Percentiles rank a stretch among this genome's conserved stretches.
These are phyloP conservation scores for Carterocephalus palaemon DNA, from an alignment of 2,888 invertebrate genomes.

Conservation along the genomic window DNA sequence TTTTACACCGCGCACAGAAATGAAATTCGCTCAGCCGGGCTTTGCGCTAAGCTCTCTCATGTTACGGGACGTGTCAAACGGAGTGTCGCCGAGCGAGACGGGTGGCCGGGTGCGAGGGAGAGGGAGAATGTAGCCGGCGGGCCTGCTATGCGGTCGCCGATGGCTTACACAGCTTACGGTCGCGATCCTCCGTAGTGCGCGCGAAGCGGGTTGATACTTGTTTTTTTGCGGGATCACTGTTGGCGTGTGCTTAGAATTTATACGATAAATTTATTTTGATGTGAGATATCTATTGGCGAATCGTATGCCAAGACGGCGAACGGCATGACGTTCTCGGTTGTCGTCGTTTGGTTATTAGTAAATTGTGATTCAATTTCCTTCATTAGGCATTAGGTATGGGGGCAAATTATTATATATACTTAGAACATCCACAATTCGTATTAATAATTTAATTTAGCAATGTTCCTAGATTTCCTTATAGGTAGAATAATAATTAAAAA, in stretches of 20 bases:
- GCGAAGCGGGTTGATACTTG: conserved; percentile 50
- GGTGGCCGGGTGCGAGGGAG: conserved; percentile 33
- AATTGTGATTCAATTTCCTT: too few species aligned
- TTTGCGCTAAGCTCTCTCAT: conserved; percentile 38
- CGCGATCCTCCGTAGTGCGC: conserved; percentile 43
- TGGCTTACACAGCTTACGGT: conserved; percentile 45
- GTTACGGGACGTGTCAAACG: conserved; percentile 42
- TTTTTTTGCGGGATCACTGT: conserved; percentile 21
- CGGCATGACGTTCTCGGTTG: too few species aligned
- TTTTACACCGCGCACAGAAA: conserved; percentile 41
- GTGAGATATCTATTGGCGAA: too few species aligned
- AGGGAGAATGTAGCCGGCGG: conserved; percentile 35
- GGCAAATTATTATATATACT: too few species aligned
- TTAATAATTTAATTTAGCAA: too few species aligned
- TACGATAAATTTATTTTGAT: too few species aligned
- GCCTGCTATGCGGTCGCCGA: conserved; percentile 44
- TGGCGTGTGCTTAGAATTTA: neutral
- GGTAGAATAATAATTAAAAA: too few species aligned
- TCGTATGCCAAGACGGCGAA: too few species aligned
- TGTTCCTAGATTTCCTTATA: too few species aligned
- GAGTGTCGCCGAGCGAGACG: conserved; percentile 27
- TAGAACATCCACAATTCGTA: too few species aligned
- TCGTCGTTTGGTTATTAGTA: too few species aligned
- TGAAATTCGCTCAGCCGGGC: conserved; percentile 41
- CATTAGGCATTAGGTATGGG: too few species aligned